Base-by-base conservation (phyloP, 2,888 invertebrate species). In the Agrochola macilenta region DNA sequence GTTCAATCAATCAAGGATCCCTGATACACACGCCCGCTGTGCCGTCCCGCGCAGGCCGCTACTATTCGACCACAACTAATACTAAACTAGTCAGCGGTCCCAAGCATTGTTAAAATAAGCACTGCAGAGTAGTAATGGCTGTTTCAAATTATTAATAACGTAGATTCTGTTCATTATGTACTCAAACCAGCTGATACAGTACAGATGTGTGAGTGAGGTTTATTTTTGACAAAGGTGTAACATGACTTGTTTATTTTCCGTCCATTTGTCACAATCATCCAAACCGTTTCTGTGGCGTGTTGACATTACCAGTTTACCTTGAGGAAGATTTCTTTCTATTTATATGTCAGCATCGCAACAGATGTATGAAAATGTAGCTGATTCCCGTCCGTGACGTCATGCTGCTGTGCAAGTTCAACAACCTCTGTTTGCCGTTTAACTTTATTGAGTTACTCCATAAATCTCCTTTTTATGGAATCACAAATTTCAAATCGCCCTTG, bases 1-100 rank as follows among this genome's bases (percentile, higher is more conserved):
- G 57, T 75, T 70, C 54, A 76, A 82, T 74, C 70, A 82, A 82
- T 85, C 72, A 75, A 82, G 78, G 66, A 65, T 52, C 65, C 30
- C 57, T 58, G 54, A 54, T 73, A 73, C 70, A 65, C 65, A 60
- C 43, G 14, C 63, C 26, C 49, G 14, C 39, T 4, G 39, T 4
- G 39, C 66, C 54, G 64, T 57, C 79, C 39, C 57, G n/a, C 65
- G 54, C 74, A 64, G 58, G 26, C 35, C 60, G 35, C 52, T 9
- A 9, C 30, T 35, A 49, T 30, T 43, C 46, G n/a, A 69, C 65
- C 83, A 35, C 65, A 68, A 63, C 57, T 81, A 76, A 63, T 60
- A 35, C 52, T 43, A 20, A 20, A 43, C 49, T 39, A 69, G 69
- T 64, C 30, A 57, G 60, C 12, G 30, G 46, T 65, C 35, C 46